Percentiles rank a stretch among this genome's conserved stretches.
Conservation (phyloP, 2,888 invertebrate genomes). For the Bellardia pandia region DNA sequence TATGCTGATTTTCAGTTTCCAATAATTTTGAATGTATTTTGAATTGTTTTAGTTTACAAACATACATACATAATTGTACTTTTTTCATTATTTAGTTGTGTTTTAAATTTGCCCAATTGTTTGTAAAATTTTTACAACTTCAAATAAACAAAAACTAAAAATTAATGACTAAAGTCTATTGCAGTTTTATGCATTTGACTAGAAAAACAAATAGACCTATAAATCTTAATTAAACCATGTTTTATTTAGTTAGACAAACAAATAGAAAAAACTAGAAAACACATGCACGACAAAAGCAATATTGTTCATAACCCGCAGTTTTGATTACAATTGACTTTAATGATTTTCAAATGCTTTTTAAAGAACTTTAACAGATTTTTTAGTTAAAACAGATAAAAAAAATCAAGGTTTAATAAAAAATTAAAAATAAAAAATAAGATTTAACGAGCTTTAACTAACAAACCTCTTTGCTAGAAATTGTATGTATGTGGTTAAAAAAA, state of each 20-base stretch:
- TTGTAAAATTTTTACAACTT: slow-evolving; percentile 51
- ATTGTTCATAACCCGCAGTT: not conserved
- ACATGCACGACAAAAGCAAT: not conserved
- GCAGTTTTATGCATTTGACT: slow-evolving; percentile 35
- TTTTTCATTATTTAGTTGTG: slow-evolving; percentile 1
- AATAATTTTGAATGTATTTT: too few species aligned
- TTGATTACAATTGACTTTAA: slow-evolving; percentile 4
- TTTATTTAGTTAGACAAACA: not conserved
- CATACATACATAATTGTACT: not conserved
- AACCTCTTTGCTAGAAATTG: not conserved
- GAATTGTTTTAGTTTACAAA: not conserved
- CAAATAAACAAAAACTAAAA: slow-evolving; percentile 18
- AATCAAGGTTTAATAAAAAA: slow-evolving; percentile 31
- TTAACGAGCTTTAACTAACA: not conserved
- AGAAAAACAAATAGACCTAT: slow-evolving; percentile 46
- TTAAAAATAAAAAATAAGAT: not conserved
- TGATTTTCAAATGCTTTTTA: slow-evolving; percentile 12
- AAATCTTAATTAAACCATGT: slow-evolving; percentile 54
- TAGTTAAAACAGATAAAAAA: not conserved
- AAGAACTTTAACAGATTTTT: slow-evolving; percentile 33
- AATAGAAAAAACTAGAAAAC: not conserved
- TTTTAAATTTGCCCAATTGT: slow-evolving; percentile 43
- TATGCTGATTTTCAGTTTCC: too few species aligned
- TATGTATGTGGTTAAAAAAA: not conserved
- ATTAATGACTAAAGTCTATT: slow-evolving; percentile 14